These are phyloP conservation scores for Tanaodytes sp. DNA, from an alignment of 2,888 invertebrate species.

Conservation along the genomic window DNA sequence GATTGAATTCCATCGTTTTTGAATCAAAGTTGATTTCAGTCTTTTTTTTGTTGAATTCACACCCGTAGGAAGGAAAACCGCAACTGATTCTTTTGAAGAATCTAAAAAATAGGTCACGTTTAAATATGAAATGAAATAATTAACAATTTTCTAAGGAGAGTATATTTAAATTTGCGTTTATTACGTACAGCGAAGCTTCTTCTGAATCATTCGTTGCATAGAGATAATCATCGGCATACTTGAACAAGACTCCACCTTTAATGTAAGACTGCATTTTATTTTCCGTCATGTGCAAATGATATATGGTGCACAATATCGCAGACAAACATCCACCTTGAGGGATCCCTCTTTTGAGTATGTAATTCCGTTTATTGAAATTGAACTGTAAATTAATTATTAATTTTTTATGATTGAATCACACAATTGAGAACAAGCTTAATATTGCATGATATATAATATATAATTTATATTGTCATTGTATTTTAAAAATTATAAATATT, in stretches of 20 bases:
- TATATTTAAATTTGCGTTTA: too few relatives aligned
- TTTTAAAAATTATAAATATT: too few relatives aligned
- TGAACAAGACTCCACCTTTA: slow-evolving; percentile 12
- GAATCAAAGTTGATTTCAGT: slow-evolving; percentile 26
- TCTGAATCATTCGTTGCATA: slow-evolving; percentile 12
- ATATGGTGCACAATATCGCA: slow-evolving; percentile 20
- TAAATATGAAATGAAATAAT: not conserved
- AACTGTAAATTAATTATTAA: too few relatives aligned
- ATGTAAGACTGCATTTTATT: not conserved
- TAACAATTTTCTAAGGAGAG: not conserved
- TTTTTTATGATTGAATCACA: too few relatives aligned
- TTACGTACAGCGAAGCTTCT: slow-evolving; percentile 16
- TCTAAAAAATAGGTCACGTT: not conserved
- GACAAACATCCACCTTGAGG: slow-evolving; percentile 35
- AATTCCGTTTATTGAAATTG: not conserved
- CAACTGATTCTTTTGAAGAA: slow-evolving; percentile 14
- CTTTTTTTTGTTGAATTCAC: slow-evolving; percentile 21
- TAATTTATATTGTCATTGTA: too few relatives aligned
- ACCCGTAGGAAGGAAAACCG: slow-evolving; percentile 16
- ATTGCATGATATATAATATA: too few relatives aligned
- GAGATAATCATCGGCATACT: slow-evolving; percentile 33
- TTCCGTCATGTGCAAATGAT: slow-evolving; percentile 28
- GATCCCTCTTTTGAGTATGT: slow-evolving; percentile 22
- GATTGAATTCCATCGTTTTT: slow-evolving; percentile 17
- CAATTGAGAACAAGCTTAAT: too few relatives aligned